Conservation (phyloP, 2,113 vertebrate genomes). For the Fukomys damarensis region DNA sequence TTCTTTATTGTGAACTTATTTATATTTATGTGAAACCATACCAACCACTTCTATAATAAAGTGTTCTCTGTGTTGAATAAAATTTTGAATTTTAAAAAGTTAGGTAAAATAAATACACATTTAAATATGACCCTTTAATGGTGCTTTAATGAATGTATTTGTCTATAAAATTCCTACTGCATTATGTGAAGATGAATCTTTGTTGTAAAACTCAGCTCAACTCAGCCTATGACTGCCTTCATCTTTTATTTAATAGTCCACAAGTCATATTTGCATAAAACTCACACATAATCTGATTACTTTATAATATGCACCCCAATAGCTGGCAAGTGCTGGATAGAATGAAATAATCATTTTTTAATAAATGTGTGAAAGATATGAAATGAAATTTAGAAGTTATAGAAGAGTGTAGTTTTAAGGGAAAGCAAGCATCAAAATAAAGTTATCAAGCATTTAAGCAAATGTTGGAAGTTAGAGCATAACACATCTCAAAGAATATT, state of each 20-base stretch:
- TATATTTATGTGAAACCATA: conserved; percentile 35
- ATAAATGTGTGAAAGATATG: background rate
- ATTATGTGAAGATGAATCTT: background rate
- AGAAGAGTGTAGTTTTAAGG: background rate
- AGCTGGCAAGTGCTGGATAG: background rate
- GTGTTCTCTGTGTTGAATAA: background rate
- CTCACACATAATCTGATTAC: background rate
- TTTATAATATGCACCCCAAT: rapidly evolving
- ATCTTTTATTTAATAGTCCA: background rate
- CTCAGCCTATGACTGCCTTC: background rate
- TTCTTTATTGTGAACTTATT: background rate
- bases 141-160: background rate
- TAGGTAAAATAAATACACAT: background rate
- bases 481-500: background rate
- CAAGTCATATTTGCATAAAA: background rate
- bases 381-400: background rate
- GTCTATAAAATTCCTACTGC: background rate
- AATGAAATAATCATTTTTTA: background rate
- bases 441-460: background rate
- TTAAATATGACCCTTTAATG: background rate
- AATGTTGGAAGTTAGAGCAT: background rate
- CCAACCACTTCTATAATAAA: background rate
- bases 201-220: background rate
- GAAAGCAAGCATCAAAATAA: background rate
- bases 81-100: background rate